Percentiles rank a stretch among this genome's conserved stretches.
These are phyloP conservation scores for Emesis russula DNA, from an alignment of 2,888 invertebrate species.

Conservation along the genomic window DNA sequence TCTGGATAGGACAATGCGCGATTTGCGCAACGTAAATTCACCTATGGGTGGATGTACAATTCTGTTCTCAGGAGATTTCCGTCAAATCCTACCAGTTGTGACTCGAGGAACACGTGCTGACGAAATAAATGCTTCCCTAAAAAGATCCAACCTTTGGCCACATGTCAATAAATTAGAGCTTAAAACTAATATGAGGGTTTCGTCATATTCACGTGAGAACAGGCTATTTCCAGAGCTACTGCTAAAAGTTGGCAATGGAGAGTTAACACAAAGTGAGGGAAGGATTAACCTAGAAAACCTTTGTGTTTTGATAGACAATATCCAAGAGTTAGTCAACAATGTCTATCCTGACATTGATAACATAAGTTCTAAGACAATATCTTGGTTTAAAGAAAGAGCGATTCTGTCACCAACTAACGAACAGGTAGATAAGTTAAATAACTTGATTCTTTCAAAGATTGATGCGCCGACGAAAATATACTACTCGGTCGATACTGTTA, in stretches of 20 bases:
- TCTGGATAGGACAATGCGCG: slow-evolving; percentile 88
- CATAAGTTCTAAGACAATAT: slow-evolving; percentile 80
- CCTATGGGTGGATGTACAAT: slow-evolving; percentile 86
- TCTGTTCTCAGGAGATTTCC: slow-evolving; percentile 85
- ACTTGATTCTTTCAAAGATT: slow-evolving; percentile 78
- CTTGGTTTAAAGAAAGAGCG: slow-evolving; percentile 86
- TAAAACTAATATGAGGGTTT: slow-evolving; percentile 63
- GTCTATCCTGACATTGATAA: slow-evolving; percentile 85
- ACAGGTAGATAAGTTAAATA: slow-evolving; percentile 85
- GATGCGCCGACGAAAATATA: slow-evolving; percentile 80
- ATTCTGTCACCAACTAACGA: slow-evolving; percentile 87
- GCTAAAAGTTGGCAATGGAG: slow-evolving; percentile 50
- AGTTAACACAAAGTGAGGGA: slow-evolving; percentile 76
- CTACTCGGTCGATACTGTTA: slow-evolving; percentile 84
- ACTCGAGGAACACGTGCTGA: slow-evolving; percentile 85
- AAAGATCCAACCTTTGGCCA: slow-evolving; percentile 81
- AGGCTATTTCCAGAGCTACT: slow-evolving; percentile 85
- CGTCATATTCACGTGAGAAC: slow-evolving; percentile 80
- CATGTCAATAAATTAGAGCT: slow-evolving; percentile 85
- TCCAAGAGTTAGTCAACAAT: slow-evolving; percentile 72
- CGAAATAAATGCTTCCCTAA: slow-evolving; percentile 85
- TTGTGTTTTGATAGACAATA: slow-evolving; percentile 66
- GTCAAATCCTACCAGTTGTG: slow-evolving; percentile 86
- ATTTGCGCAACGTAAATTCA: slow-evolving; percentile 81
- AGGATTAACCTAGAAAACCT: slow-evolving; percentile 47